Percentiles rank a stretch among this genome's conserved stretches.
phyloP scores from a whole-genome alignment of 2,888 invertebrate genomes.

The Tupiocoris notatus region DNA sequence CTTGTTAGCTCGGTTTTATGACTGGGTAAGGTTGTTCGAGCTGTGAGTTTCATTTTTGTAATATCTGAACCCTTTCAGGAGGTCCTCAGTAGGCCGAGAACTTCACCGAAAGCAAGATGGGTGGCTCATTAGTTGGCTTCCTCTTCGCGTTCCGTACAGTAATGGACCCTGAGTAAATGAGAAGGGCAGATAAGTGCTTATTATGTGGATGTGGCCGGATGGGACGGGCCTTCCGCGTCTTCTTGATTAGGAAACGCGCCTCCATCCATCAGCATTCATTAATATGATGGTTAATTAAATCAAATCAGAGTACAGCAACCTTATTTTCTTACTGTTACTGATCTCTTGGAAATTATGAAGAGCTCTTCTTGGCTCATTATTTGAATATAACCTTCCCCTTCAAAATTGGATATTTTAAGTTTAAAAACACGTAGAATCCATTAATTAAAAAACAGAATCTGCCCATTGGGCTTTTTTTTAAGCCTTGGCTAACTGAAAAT shows the following conservation, averaged over 20 bases:
- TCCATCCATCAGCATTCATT: not conserved
- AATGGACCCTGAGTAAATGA: not conserved
- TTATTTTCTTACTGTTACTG: no score
- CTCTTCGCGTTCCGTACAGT: not conserved
- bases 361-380: no score
- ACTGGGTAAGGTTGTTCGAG: not conserved
- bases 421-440: no score
- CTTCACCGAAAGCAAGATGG: not conserved
- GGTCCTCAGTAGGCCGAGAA: not conserved
- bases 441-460: no score
- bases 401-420: no score
- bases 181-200: not conserved
- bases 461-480: no score
- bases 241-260: not conserved
- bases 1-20: not conserved
- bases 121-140: not conserved
- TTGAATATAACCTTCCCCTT: no score
- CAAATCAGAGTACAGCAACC: no score
- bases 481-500: no score
- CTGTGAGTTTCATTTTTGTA: slow-evolving; percentile 15
- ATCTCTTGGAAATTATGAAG: no score
- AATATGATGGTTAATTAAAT: no score
- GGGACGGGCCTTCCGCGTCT: not conserved
- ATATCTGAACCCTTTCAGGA: slow-evolving; percentile 21
- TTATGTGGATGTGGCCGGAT: not conserved